Evolutionary conservation across 2,113 vertebrate genomes (phyloP).

Genomic region (Lathamus discolor): DNA sequence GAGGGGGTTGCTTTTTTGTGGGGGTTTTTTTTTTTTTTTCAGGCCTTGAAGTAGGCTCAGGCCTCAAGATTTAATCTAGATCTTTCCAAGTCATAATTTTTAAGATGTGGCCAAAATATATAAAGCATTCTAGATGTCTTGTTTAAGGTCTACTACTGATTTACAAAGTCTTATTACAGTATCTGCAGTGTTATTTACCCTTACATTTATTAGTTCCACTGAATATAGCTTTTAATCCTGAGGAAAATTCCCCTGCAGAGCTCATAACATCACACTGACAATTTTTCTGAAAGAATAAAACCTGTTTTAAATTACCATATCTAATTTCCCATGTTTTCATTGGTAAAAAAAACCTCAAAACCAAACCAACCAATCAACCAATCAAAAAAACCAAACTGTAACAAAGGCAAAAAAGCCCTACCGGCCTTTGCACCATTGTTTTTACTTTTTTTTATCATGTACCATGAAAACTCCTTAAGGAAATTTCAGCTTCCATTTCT

Average conservation of each 20-base stretch:
- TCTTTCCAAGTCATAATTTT: not conserved
- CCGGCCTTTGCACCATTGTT: not conserved
- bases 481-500: not conserved
- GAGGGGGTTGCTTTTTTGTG: no score
- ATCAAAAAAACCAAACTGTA: not conserved
- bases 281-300: not conserved
- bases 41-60: not conserved
- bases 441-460: not conserved
- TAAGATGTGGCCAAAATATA: not conserved
- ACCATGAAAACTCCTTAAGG: not conserved
- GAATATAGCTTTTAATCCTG: not conserved
- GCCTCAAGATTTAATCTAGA: not conserved
- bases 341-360: not conserved
- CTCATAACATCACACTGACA: not conserved
- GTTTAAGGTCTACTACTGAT: not conserved
- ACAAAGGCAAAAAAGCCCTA: not conserved
- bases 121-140: not conserved
- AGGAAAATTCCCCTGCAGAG: not conserved
- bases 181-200: not conserved
- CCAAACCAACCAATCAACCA: not conserved
- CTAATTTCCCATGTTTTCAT: not conserved
- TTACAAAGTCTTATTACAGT: not conserved
- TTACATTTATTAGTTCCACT: not conserved
- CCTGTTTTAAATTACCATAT: not conserved
- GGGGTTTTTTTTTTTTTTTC: rapidly evolving